phyloP scores from a whole-genome alignment of 2,888 invertebrate genomes.

The Tricholauxania praeusta region DNA sequence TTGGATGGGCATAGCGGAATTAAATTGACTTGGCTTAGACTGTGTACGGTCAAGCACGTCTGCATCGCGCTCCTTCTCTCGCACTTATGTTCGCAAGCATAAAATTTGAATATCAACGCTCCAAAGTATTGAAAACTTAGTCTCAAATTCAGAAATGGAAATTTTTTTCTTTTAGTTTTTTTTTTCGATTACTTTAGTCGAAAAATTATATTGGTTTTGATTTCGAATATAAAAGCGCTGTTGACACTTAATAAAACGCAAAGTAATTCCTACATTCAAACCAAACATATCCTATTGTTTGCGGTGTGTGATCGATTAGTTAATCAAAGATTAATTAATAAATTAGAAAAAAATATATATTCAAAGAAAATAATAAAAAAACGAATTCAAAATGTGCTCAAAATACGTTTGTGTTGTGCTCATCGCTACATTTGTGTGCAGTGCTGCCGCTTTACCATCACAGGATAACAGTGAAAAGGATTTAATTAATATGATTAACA shows the following conservation, averaged over 20 bases:
- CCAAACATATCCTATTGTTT: conserved; percentile 57
- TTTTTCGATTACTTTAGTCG: conserved; percentile 34
- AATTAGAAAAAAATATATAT: conserved; percentile 36
- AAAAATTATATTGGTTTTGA: conserved; percentile 30
- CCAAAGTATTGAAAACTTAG: not conserved
- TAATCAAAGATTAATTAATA: conserved; percentile 40
- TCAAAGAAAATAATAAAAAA: conserved; percentile 32
- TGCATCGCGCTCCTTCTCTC: not conserved
- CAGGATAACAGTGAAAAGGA: conserved; percentile 67
- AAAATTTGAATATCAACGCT: conserved; percentile 31
- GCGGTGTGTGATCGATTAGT: conserved; percentile 52
- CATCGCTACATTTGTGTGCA: conserved; percentile 60
- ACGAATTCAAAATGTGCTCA: conserved; percentile 59
- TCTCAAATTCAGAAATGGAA: conserved; percentile 34
- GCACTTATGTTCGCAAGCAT: not conserved
- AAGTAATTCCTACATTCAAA: conserved; percentile 62
- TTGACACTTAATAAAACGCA: conserved; percentile 66
- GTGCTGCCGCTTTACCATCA: conserved; percentile 61
- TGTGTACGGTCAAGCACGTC: conserved; percentile 13
- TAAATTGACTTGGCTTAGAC: not conserved
- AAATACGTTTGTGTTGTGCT: conserved; percentile 65
- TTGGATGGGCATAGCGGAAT: not conserved
- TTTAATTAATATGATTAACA: conserved; percentile 68
- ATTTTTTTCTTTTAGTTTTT: conserved; percentile 36
- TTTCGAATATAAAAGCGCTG: conserved; percentile 60